Base-by-base conservation (phyloP, 2,797 vertebrate genomes). In the Danio choprae region DNA sequence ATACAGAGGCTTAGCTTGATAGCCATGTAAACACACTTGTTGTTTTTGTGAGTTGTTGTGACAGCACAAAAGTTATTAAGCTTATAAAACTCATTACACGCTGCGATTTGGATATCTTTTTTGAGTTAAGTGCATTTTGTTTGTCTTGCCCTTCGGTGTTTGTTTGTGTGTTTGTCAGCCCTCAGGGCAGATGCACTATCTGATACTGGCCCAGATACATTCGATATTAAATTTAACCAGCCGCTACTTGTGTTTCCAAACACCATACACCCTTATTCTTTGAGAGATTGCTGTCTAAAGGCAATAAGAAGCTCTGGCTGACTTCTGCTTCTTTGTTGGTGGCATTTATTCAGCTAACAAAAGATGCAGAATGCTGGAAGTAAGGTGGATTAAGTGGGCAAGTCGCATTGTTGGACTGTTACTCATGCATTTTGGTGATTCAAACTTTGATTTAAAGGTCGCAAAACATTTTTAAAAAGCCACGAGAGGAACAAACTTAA, bases 1-100 rank as follows among this genome's bases (percentile, higher is more conserved):
- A 90, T 87, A 86, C 38, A 69, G 51, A 59, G 83, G 83, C 84
- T 88, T 87, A 77, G 87, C 85, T 89, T 86, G 72, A 88, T 82
- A 59, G 71, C 77, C 63, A 62, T 22, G 51, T 78, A 79, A 77
- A 77, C 73, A 85, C 84, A 56, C 67, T 87, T 82, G 79, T 73
- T 86, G 77, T 84, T 71, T 69, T 65, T 0, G 63, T 13, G 20
- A 86, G 81, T 84, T 59, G 58, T 82, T 87, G 81, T 63, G 81
- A 81, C 70, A 84, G 77, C 85, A 85, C 84, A 83, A 53, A 58
- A 4, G 40, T 53, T 46, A 73, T 16, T 16, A 16, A n/a, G 12
- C 70, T 43, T 58, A 44, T 55, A 29, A 41, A 51, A 75, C 22
- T 48, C 0, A 46, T 64, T 15, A 13, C 15, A 18, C 13, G 13